Evolutionary conservation across 2,797 vertebrate species (phyloP).

Genomic region (Smutsia gigantea): DNA sequence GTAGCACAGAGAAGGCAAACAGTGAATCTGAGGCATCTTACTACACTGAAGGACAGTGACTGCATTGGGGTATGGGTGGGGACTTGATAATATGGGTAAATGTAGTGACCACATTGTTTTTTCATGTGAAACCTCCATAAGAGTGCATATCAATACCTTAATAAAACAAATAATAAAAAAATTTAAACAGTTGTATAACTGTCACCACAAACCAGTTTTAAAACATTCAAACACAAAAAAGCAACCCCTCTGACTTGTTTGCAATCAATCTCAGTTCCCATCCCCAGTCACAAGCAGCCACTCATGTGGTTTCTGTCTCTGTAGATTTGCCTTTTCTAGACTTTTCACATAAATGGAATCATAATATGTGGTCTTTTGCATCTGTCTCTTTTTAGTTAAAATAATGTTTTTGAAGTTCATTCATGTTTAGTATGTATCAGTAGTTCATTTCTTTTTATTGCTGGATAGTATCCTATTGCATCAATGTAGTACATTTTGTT

Average conservation of each 20-base stretch:
- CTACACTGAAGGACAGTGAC: too few species aligned
- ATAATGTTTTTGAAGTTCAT: background rate
- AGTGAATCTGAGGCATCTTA: too few species aligned
- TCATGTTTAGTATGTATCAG: background rate
- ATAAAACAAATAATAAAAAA: background rate
- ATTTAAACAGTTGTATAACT: background rate
- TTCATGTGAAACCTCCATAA: too few species aligned
- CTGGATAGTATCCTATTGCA: background rate
- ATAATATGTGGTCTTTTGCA: background rate
- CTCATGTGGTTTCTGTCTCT: background rate
- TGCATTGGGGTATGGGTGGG: too few species aligned
- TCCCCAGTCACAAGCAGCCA: background rate
- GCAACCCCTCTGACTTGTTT: background rate
- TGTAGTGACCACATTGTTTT: too few species aligned
- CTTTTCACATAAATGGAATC: background rate
- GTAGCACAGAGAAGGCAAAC: too few species aligned
- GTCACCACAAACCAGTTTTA: background rate
- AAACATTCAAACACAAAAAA: conserved; percentile 2
- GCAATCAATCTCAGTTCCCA: background rate
- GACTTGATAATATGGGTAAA: too few species aligned
- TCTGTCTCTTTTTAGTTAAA: background rate
- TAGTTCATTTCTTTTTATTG: background rate
- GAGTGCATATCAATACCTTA: too few species aligned
- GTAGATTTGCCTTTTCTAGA: background rate
- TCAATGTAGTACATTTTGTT: background rate